Conservation (phyloP, 2,888 invertebrate species). For the Plagodis dolabraria region DNA sequence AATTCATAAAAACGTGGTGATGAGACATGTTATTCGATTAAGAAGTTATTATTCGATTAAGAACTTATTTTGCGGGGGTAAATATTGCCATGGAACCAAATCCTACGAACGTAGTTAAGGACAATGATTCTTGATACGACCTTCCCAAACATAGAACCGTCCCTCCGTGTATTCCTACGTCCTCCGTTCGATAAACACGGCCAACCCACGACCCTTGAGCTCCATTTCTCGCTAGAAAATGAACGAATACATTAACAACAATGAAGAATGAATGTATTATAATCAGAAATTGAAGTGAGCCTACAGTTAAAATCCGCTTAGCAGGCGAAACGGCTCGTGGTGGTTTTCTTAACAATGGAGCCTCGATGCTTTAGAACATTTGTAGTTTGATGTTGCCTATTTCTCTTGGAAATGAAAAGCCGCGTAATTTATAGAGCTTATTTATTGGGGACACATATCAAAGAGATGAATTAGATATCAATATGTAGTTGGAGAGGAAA, state of each 20-base stretch:
- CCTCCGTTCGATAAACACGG: conserved; percentile 5
- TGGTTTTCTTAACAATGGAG: conserved; percentile 42
- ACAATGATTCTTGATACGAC: too few relatives aligned
- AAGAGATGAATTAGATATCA: too few relatives aligned
- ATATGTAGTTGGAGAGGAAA: too few relatives aligned
- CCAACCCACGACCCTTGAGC: conserved; percentile 37
- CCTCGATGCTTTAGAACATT: conserved; percentile 38
- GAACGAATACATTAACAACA: conserved; percentile 42
- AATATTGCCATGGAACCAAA: too few relatives aligned
- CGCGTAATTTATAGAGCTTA: conserved; percentile 16
- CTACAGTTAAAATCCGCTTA: conserved; percentile 46
- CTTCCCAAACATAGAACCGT: too few relatives aligned
- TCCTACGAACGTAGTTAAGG: too few relatives aligned
- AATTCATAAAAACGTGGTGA: too few relatives aligned
- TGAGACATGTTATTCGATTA: too few relatives aligned
- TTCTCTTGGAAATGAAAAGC: conserved; percentile 23
- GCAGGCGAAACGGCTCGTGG: conserved; percentile 41
- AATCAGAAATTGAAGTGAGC: conserved; percentile 48
- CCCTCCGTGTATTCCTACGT: too few relatives aligned
- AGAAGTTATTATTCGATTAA: too few relatives aligned
- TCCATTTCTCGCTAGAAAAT: conserved; percentile 21
- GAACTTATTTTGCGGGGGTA: too few relatives aligned
- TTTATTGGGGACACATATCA: too few relatives aligned
- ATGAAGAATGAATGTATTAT: conserved; percentile 40
- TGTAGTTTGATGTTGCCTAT: conserved; percentile 44